Evolutionary conservation across 1,140 invertebrate genomes (phyloP), one percentile per base, ranked within the genome.

Genomic region (Pomacea maculata): DNA sequence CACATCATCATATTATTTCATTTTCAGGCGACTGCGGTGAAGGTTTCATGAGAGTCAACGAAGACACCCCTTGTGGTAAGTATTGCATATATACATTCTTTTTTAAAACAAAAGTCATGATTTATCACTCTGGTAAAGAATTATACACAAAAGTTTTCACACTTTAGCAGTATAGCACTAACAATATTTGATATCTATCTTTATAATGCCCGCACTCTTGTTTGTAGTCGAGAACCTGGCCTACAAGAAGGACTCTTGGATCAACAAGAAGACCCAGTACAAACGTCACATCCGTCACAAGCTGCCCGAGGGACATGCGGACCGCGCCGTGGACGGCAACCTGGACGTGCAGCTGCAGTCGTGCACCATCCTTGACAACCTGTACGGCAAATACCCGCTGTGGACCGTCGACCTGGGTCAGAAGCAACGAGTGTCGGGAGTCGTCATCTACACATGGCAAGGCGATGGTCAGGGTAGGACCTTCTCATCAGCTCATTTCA

Each of bases 331-430:
- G 25, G 93, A 93, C 91, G 93, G 93, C 85, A 83, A 85, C 55
- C 84, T 88, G 64, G 89, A 92, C 79, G 87, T 87, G 10, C 87
- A 87, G 19, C 87, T 93, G 11, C 87, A 90, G 19, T 88, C 89
- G 21, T 93, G 93, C 84, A 92, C 93, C 67, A 92, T 93, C 25
- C 86, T 94, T 57, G 93, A 94, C 86, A 93, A 93, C 87, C 93
- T 93, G 79, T 93, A 93, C 85, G 92, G 92, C 1, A 92, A 93
- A 52, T 90, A 92, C 54, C 93, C 93, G 0, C 90, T 93, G 52
- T 93, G 93, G 93, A 93, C 93, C 88, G 92, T 94, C 11, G 93
- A 93, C 84, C 87, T 94, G 55, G 93, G 93, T 45, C 85, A 86
- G 68, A 91, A 90, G 76, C 86, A 82, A 73, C 85, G 87, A 1